Evolutionary conservation across 2,888 invertebrate genomes (phyloP).

Genomic region (Lochmaea capreae): DNA sequence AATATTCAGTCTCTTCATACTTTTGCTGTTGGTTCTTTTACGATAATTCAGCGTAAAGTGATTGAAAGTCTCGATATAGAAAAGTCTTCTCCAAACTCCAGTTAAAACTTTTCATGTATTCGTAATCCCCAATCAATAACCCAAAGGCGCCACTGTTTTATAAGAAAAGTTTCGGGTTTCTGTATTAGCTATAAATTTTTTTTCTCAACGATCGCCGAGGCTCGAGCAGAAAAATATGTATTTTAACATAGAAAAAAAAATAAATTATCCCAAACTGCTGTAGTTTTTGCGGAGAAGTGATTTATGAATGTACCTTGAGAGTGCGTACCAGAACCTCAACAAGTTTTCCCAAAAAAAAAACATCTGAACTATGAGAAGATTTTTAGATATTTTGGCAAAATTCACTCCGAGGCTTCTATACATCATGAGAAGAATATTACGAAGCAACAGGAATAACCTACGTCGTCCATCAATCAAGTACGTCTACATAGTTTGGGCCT

Average conservation of each 20-base stretch:
- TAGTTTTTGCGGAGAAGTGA: no score
- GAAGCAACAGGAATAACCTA: no score
- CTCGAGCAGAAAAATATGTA: neutral
- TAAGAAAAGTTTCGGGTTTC: slow-evolving; percentile 11
- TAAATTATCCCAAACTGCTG: neutral
- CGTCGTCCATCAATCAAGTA: no score
- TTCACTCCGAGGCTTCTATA: no score
- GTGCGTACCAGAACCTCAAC: no score
- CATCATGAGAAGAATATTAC: no score
- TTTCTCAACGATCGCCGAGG: neutral
- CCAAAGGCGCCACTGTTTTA: slow-evolving; percentile 17
- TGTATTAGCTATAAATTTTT: neutral
- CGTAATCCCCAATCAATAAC: slow-evolving; percentile 15
- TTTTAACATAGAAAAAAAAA: neutral
- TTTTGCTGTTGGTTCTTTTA: neutral
- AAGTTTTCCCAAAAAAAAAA: no score
- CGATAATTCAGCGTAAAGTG: slow-evolving; percentile 3
- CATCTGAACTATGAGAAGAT: no score
- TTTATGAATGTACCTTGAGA: no score
- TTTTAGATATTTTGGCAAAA: no score
- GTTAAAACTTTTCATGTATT: slow-evolving; percentile 17
- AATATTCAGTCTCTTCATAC: slow-evolving; percentile 13
- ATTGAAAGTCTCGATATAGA: slow-evolving; percentile 17
- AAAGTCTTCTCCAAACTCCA: slow-evolving; percentile 13
- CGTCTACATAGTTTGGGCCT: no score